Conservation (phyloP, 2,113 vertebrate genomes). For the Alethe castanea region DNA sequence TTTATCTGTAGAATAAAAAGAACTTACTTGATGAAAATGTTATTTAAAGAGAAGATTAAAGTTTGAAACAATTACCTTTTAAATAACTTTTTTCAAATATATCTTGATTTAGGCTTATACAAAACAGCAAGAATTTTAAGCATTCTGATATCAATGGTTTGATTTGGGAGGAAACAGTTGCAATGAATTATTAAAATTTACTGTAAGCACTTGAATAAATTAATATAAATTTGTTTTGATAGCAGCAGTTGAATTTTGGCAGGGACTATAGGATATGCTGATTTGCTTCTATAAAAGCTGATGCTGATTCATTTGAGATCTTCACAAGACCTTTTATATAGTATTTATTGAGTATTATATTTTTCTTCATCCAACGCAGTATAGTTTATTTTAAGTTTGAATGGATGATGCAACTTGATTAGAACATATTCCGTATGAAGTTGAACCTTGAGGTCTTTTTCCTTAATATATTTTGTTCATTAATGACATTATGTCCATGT, state of each 20-base stretch:
- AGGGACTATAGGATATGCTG: neutral
- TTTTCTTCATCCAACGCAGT: neutral
- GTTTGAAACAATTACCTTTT: neutral
- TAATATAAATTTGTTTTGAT: conserved; percentile 20
- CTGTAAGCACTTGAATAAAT: conserved; percentile 32
- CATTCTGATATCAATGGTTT: neutral
- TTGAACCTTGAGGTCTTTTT: neutral
- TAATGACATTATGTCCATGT: neutral
- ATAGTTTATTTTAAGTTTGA: neutral
- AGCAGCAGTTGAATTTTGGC: neutral
- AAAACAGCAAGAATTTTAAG: neutral
- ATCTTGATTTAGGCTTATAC: neutral
- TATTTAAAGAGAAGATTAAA: neutral
- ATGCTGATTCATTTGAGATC: neutral
- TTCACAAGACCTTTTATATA: neutral
- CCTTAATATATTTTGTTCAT: neutral
- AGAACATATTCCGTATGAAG: neutral
- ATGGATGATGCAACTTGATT: neutral
- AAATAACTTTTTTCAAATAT: neutral
- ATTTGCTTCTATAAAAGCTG: neutral
- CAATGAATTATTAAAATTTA: neutral
- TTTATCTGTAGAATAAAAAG: neutral
- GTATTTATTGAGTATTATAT: neutral
- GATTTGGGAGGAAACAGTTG: conserved; percentile 3
- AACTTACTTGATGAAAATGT: neutral